Base-by-base conservation (phyloP, 2,113 vertebrate species). In the Motacilla alba region DNA sequence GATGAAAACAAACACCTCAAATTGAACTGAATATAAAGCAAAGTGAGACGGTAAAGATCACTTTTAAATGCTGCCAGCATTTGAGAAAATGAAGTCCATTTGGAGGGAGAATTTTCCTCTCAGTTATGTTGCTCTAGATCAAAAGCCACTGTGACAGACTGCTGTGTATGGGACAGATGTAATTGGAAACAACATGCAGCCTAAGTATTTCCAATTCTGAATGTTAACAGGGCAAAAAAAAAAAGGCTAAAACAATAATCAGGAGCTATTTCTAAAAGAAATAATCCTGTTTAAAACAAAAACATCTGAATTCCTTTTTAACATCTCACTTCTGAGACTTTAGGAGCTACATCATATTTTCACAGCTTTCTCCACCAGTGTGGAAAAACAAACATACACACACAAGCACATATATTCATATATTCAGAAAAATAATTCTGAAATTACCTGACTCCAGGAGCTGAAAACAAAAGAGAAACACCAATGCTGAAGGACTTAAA, bases 1-100 rank as follows among this genome's bases (percentile, higher is more conserved):
- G 64, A 63, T 79, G 77, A 76, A 95, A 94, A 95, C 74, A 83
- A 94, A 67, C 79, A 93, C 41, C 76, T 82, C 63, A 89, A 90
- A 95, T 88, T 93, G 87, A 95, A 80, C 62, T 33, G 79, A 93
- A 53, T 85, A 85, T 63, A 91, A 95, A 91, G 60, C 70, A 83
- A 91, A 89, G 82, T 33, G 62, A 94, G 68, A 70, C 41, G 30
- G 75, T 43, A 11, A 50, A 82, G 64, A 94, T 82, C 73, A 83
- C 83, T 86, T 89, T 74, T 80, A 93, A 90, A 60, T 6, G 9
- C 63, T 94, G 73, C 58, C 74, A 93, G 26, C 6, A 60, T 69
- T 27, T 67, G 64, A 70, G 58, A 88, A 94, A 93, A 95, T 87
- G 28, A 90, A 86, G 89, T 83, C 70, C 52, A 86, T 84, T 76